Conservation (phyloP, 2,888 invertebrate species). For the Atethmia centrago region DNA sequence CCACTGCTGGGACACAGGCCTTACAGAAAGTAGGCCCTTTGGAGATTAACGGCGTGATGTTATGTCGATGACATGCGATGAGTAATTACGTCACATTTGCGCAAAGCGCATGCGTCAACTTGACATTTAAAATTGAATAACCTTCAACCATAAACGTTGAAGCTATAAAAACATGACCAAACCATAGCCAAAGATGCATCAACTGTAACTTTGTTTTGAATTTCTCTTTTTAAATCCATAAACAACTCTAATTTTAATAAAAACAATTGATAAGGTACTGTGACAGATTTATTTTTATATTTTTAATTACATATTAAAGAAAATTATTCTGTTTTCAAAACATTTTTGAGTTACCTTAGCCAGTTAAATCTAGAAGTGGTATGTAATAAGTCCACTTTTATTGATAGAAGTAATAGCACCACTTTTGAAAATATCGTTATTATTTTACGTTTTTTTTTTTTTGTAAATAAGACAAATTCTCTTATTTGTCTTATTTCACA, state of each 20-base stretch:
- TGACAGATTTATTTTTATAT: conserved; percentile 27
- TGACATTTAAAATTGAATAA: conserved; percentile 2
- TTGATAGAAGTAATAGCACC: not conserved
- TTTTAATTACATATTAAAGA: not conserved
- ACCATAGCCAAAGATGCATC: conserved; percentile 20
- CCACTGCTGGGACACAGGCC: too few species aligned
- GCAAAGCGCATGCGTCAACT: not conserved
- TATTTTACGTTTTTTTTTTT: too few species aligned
- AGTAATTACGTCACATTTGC: not conserved
- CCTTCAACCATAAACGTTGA: not conserved
- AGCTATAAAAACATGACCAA: not conserved
- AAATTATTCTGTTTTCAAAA: not conserved
- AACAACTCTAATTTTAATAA: not conserved
- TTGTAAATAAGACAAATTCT: too few species aligned
- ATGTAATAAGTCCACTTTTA: not conserved
- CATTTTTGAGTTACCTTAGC: not conserved
- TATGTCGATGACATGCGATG: not conserved
- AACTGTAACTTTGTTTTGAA: conserved; percentile 23
- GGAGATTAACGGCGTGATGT: not conserved
- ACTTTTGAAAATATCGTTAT: not conserved
- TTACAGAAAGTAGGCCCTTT: too few species aligned
- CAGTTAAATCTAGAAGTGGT: not conserved
- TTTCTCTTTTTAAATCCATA: not conserved
- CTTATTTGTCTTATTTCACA: too few species aligned
- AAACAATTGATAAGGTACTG: conserved; percentile 7